Evolutionary conservation across 2,888 invertebrate species (phyloP).

Genomic region (Agrochola litura): DNA sequence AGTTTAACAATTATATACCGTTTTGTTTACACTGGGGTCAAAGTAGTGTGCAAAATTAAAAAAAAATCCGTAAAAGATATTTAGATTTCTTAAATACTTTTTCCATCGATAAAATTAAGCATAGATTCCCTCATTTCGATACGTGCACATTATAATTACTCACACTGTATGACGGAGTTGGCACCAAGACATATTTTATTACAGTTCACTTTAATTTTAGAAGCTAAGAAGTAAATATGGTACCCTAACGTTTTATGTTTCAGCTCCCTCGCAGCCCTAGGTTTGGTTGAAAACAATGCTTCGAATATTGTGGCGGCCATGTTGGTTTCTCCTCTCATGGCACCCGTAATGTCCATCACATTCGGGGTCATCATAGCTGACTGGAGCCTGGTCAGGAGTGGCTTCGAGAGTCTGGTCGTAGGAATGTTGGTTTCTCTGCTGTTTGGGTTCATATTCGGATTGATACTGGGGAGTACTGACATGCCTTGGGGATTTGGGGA

Average conservation of each 20-base stretch:
- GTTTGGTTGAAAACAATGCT: slow-evolving; percentile 95
- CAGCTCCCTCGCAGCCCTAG: slow-evolving; percentile 95
- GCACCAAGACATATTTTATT: not conserved
- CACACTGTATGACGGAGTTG: not conserved
- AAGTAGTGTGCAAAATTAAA: too few relatives aligned
- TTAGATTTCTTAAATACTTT: too few relatives aligned
- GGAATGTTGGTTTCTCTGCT: slow-evolving; percentile 94
- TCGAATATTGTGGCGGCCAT: slow-evolving; percentile 95
- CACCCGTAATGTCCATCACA: slow-evolving; percentile 96
- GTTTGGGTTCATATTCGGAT: slow-evolving; percentile 95
- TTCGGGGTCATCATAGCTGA: slow-evolving; percentile 96
- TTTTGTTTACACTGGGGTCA: too few relatives aligned
- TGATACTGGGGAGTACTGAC: slow-evolving; percentile 93
- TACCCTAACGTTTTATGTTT: slow-evolving; percentile 48
- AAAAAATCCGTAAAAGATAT: too few relatives aligned
- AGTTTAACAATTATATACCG: too few relatives aligned
- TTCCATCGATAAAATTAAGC: too few relatives aligned
- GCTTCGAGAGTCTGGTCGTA: slow-evolving; percentile 92
- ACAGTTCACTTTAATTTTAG: not conserved
- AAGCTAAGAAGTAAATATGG: not conserved
- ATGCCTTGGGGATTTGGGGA: slow-evolving; percentile 94
- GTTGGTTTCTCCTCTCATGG: slow-evolving; percentile 95
- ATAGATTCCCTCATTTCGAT: too few relatives aligned
- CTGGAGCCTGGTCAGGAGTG: slow-evolving; percentile 92
- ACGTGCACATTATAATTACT: too few relatives aligned